Conservation (phyloP, 2,797 vertebrate genomes). For the Ceryle rudis region DNA sequence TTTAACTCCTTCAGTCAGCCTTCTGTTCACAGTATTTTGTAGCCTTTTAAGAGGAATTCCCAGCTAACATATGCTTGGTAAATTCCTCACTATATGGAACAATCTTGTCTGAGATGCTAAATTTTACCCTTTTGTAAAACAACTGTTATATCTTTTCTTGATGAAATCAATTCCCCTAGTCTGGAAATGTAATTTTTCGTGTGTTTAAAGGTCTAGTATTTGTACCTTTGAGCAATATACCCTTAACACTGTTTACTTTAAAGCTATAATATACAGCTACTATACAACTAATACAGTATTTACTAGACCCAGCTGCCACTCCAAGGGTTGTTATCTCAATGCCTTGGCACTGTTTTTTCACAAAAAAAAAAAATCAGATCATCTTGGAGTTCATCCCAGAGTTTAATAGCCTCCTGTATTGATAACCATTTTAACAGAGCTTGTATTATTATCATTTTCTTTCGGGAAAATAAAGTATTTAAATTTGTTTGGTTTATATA, state of each 20-base stretch:
- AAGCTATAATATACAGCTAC: not conserved
- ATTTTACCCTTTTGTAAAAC: not conserved
- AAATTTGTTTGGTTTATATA: not conserved
- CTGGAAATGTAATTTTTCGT: not conserved
- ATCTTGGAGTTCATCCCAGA: not conserved
- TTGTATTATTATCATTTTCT: not conserved
- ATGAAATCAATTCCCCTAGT: not conserved
- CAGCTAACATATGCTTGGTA: not conserved
- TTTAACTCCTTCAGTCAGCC: not conserved
- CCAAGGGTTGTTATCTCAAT: not conserved
- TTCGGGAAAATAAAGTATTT: not conserved
- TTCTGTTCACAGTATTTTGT: not conserved
- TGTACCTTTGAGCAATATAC: not conserved
- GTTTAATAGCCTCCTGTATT: not conserved
- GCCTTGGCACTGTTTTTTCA: not conserved
- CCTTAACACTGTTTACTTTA: not conserved
- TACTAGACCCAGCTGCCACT: not conserved
- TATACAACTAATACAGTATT: not conserved
- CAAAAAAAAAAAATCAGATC: not conserved
- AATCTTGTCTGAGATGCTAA: not conserved
- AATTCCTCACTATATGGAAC: not conserved
- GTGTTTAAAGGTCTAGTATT: not conserved
- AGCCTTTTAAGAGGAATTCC: not conserved
- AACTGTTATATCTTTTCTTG: not conserved
- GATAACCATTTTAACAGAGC: not conserved